Evolutionary conservation across 2,113 vertebrate species (phyloP).

Genomic region (Rallus limicola): DNA sequence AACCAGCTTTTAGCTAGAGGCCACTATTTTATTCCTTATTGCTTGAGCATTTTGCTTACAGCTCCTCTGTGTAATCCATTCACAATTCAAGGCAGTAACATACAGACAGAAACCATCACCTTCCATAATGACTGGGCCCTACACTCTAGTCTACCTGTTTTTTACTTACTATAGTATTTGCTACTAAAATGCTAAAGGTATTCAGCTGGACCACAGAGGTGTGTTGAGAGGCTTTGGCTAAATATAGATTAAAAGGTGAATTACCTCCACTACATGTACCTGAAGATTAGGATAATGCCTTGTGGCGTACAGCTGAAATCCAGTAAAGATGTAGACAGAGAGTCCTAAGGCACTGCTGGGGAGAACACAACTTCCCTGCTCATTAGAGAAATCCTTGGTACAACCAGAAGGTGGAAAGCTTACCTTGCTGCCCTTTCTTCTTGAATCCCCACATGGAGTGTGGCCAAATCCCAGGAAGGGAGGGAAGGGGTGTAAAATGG

Average conservation of each 20-base stretch:
- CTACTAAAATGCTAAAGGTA: background rate
- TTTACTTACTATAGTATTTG: background rate
- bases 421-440: background rate
- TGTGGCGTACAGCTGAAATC: background rate
- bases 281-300: conserved; percentile 41
- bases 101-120: background rate
- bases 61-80: background rate
- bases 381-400: background rate
- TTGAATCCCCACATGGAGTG: background rate
- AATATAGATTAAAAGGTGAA: conserved; percentile 45
- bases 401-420: background rate
- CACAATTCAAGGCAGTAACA: background rate
- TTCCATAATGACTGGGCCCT: background rate
- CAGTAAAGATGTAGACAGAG: background rate
- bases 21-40: background rate
- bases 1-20: background rate
- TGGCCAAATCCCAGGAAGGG: background rate
- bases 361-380: background rate
- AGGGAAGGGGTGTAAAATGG: background rate
- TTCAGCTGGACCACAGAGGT: background rate
- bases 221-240: conserved; percentile 1
- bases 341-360: background rate
- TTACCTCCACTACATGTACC: background rate
- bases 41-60: background rate
- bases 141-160: background rate